A percentile compares a stretch with the other conserved stretches of the same genome.
These are phyloP conservation scores for Drosophila littoralis DNA, from an alignment of 1,140 invertebrate species.

Conservation along the genomic window DNA sequence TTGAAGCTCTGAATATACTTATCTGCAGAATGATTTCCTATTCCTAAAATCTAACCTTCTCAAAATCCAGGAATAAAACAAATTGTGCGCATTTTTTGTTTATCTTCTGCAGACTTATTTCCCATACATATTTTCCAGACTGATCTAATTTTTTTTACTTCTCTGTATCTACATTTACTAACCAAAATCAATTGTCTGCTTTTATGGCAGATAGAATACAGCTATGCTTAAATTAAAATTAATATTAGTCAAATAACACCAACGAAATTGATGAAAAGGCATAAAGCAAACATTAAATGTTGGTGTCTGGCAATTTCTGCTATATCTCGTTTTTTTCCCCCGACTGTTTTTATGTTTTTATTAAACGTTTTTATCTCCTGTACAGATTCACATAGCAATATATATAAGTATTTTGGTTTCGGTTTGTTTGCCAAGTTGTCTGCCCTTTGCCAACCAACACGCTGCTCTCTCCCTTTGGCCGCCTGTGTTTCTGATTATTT, in stretches of 20 bases:
- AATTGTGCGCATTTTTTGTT: too few species aligned
- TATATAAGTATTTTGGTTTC: slow-evolving; percentile 39
- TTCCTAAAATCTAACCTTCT: too few species aligned
- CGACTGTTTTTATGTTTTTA: slow-evolving; percentile 52
- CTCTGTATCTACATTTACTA: too few species aligned
- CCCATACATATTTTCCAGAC: not conserved
- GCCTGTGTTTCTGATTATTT: slow-evolving; percentile 58
- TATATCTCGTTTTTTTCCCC: slow-evolving; percentile 15
- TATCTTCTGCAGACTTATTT: too few species aligned
- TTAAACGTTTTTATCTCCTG: slow-evolving; percentile 66
- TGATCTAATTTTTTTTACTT: not conserved
- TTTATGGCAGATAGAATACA: not conserved
- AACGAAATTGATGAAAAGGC: slow-evolving; percentile 44
- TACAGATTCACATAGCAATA: slow-evolving; percentile 49
- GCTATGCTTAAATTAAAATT: slow-evolving; percentile 52
- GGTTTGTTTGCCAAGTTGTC: slow-evolving; percentile 68
- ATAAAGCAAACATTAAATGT: slow-evolving; percentile 72
- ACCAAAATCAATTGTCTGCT: not conserved
- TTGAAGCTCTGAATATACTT: too few species aligned
- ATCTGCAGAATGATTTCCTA: too few species aligned
- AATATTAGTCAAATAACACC: slow-evolving; percentile 58
- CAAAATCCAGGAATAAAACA: too few species aligned
- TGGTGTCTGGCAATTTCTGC: slow-evolving; percentile 56
- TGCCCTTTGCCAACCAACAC: slow-evolving; percentile 1
- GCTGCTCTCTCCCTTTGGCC: not conserved